Percentiles rank a stretch among this genome's conserved stretches.
Evolutionary conservation across 2,113 vertebrate species (phyloP).

Genomic region (Poecile atricapillus): DNA sequence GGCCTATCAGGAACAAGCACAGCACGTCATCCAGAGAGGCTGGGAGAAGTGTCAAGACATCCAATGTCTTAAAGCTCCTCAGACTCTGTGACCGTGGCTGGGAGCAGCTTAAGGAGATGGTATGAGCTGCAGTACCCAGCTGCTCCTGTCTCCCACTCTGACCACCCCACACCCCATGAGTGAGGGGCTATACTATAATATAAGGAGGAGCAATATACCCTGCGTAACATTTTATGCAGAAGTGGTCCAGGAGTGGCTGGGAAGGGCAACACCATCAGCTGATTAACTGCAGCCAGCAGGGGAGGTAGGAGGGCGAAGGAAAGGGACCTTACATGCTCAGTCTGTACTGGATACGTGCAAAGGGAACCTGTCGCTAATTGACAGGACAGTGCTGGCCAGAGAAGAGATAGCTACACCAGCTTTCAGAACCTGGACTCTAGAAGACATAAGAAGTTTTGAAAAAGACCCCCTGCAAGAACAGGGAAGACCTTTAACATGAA

Average conservation of each 20-base stretch:
- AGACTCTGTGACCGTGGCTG: neutral
- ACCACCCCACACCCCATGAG: neutral
- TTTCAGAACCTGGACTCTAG: neutral
- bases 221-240: neutral
- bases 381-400: neutral
- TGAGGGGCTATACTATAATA: neutral
- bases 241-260: neutral
- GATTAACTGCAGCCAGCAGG: neutral
- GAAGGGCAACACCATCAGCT: neutral
- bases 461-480: neutral
- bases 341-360: neutral
- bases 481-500: neutral
- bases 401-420: neutral
- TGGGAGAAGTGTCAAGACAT: neutral
- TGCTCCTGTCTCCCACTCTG: neutral
- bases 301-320: neutral
- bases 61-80: neutral
- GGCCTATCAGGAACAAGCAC: neutral
- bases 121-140: neutral
- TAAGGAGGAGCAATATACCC: accelerated
- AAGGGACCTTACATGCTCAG: neutral
- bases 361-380: neutral
- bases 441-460: neutral
- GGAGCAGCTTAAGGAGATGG: neutral
- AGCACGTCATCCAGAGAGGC: neutral